Base-by-base conservation (phyloP, 2,113 vertebrate species). In the Gnathonemus longibarbis region DNA sequence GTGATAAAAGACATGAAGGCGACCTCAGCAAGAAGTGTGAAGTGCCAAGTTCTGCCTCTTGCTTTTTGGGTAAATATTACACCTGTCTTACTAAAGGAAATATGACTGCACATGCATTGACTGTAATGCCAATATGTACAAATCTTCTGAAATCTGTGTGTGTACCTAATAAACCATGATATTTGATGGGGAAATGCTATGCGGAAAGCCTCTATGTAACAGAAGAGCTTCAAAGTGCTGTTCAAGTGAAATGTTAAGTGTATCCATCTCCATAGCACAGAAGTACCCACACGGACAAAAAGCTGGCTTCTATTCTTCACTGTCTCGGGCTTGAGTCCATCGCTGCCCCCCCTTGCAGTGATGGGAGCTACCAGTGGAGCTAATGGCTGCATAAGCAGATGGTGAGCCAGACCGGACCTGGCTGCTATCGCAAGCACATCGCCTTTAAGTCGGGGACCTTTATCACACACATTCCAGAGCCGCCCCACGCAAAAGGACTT, bases 1-100 rank as follows among this genome's bases (percentile, higher is more conserved):
- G 84, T 58, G 90, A 56, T 90, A 91, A 90, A 90, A 53, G 46
- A 27, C 50, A 45, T 80, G 4, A 10, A 50, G 46, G 19, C 5
- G 1, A 83, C 21, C 31, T 84, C 21, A 48, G 21, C 45, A n/a
- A 46, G 39, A 84, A 48, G 45, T 84, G 21, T 84, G 83, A 84
- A 24, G 45, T 84, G 5, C 39, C 27, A 70, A 70, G 62, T 84
- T n/a, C 24, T 17, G 35, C 35, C 15, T 17, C 74, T 80, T 80
- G 35, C 35, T 19, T 42, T 80, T 17, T 6, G 15, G 31, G 35
- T 42, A 80, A 80, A 42, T 6, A 39, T 15, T 39, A 19, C 17
- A 19, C 31, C 80, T 24, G 5, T 84, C 8, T 21, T 84, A 84
- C 19, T 42, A 84, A 83, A 9, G 42, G 35, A 45, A 84, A 48